Base-by-base conservation (phyloP, 1,140 invertebrate species). In the Megathymus violae region DNA sequence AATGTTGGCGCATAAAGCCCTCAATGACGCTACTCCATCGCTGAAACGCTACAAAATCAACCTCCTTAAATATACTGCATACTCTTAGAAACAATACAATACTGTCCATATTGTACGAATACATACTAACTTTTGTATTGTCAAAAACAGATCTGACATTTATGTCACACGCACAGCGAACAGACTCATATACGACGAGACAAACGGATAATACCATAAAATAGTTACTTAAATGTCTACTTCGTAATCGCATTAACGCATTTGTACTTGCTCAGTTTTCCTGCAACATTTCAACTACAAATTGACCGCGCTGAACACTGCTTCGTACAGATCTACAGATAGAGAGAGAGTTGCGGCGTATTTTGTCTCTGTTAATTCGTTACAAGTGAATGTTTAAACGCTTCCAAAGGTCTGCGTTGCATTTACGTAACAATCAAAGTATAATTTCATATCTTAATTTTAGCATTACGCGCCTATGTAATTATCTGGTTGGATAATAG, bases 311-410 rank as follows among this genome's bases (percentile, higher is more conserved):
- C 48, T 47, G 54, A 64, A 69, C 64, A 68, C 64, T 66, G 58
- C 40, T 65, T 70, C 69, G 63, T 64, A 50, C 22, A 67, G 71
- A 77, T 77, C 51, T 17, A 10, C n/a, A 41, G 76, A 77, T 75
- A n/a, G n/a, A n/a, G n/a, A 76, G 52, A 47, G 19, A 22, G 19
- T 5, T 22, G 5, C 38, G 34, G 51, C 19, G 62, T 64, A 67
- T 64, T 69, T 65, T 75, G 59, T 54, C 63, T 64, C 61, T 64
- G 73, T 58, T 64, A 72, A 72, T 72, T 64, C 63, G 64, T 65
- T 62, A 65, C 62, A 38, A 65, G 58, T 50, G 62, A 73, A 73
- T 66, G 68, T 64, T 68, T 73, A 69, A 69, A 70, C 54, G 62
- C 58, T 64, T 62, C 51, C 19, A 62, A 50, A 54, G 64, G 44